Evolutionary conservation across 2,797 vertebrate species (phyloP), one percentile per base, ranked within the genome.

Genomic region (Cyclopterus lumpus): DNA sequence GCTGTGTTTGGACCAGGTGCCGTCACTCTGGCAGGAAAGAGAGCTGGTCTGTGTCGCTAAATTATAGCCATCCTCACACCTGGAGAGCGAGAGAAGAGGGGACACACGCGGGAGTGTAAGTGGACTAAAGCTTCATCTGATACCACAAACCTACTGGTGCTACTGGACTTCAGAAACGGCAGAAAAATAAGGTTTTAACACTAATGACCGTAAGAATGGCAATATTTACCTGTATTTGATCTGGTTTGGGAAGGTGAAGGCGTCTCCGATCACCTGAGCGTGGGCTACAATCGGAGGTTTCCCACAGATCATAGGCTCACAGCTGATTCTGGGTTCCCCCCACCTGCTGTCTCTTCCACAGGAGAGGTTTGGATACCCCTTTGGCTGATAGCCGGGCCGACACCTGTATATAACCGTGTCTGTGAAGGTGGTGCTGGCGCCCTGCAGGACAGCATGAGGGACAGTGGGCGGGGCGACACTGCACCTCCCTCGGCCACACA

Each of bases 381-480:
- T 95, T 61, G 94, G 85, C 86, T 93, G 87, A 88, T 96, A 98
- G 63, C 98, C 98, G 2, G 93, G 91, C 63, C 93, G 90, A 86
- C 98, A 99, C 80, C 91, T 94, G 89, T 98, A 99, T 54, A 93
- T 92, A 5, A 98, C 90, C 0, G 94, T 93, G 77, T 97, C 97
- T 58, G 94, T 92, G 81, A 95, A 90, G 73, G 81, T 71, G 72
- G 91, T 79, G 73, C 89, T 92, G 73, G 94, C 95, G 8, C 96
- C 97, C 44, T 94, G 96, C 87, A 97, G 85, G 66, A 97, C 93
- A 1, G 97, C 94, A 36, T 99, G 96, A 24, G 92, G 85, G 28
- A 99, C 94, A 20, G 68, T 0, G 2, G 98, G 98, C n/a, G 96
- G 98, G 28, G 96, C 93, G 51, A 91, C 83, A 15, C 93, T 94